Evolutionary conservation across 2,797 vertebrate species (phyloP), one percentile per base, ranked within the genome.

Genomic region (Lutjanus campechanus): DNA sequence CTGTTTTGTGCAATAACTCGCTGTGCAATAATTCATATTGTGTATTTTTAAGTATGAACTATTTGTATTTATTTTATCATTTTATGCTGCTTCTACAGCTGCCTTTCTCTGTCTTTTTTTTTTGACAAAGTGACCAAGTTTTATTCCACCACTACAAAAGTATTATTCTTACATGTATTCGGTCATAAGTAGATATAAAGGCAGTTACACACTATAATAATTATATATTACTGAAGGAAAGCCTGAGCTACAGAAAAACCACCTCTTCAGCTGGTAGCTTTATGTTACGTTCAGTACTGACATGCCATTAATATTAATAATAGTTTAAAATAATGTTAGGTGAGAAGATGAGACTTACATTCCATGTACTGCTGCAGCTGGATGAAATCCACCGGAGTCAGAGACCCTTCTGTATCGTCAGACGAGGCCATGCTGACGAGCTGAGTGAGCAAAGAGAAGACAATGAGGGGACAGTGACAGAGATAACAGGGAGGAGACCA

Each of bases 311-410:
- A 49, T 9, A 36, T 17, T 16, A 47, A 29, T 15, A 41, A 22
- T 7, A 12, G 54, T 55, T 55, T 19, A 5, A 53, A 41, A 41
- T 50, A 7, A 53, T 17, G 19, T 44, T 1, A 17, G 46, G 15
- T 25, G 44, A 22, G 16, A 41, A 4, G n/a, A 7, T 29, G 17
- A 58, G 12, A 95, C 96, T 96, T 92, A 97, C 97, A 96, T 62
- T 98, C 97, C 92, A 98, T 96, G 89, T 97, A 98, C 49, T 97
- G 95, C 87, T 98, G 97, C 81, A 98, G 95, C 91, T 97, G 97
- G 84, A 96, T 97, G 67, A 98, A 98, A 88, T 98, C 96, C 90
- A 95, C 95, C 4, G 97, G 95, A 86, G 95, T 96, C 59, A 98
- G 82, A 17, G 92, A 94, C 36, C 88, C 90, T 70, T 95, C 93